Conservation (phyloP, 2,888 invertebrate species). For the Ctena decussata region DNA sequence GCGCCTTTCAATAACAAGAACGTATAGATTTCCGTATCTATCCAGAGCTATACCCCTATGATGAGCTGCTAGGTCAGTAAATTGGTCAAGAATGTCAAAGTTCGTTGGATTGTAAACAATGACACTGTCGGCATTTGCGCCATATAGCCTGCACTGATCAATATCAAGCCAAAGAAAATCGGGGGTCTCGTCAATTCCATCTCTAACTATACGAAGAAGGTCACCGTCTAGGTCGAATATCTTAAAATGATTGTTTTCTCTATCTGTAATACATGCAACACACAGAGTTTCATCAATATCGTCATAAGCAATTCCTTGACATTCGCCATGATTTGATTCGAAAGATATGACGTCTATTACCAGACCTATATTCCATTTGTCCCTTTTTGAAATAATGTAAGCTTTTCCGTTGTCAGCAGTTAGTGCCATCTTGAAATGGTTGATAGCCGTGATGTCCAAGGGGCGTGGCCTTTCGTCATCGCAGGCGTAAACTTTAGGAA, state of each 20-base stretch:
- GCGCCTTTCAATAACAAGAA: slow-evolving; percentile 50
- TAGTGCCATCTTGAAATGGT: slow-evolving; percentile 35
- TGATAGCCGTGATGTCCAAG: slow-evolving; percentile 43
- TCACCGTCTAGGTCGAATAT: slow-evolving; percentile 47
- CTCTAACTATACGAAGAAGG: slow-evolving; percentile 13
- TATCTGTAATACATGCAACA: slow-evolving; percentile 57
- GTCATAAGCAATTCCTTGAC: slow-evolving; percentile 57
- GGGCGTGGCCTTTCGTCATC: slow-evolving; percentile 54
- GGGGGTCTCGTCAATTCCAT: slow-evolving; percentile 48
- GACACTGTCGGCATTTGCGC: slow-evolving; percentile 58
- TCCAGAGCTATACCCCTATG: slow-evolving; percentile 51
- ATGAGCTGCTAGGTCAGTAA: slow-evolving; percentile 55
- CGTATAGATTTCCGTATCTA: slow-evolving; percentile 59
- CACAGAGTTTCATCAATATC: slow-evolving; percentile 35
- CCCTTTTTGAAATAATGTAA: slow-evolving; percentile 46
- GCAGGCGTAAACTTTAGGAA: slow-evolving; percentile 49
- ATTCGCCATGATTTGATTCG: slow-evolving; percentile 58
- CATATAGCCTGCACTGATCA: slow-evolving; percentile 44
- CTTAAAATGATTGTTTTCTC: slow-evolving; percentile 58
- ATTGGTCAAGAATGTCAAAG: slow-evolving; percentile 49
- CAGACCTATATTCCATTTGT: slow-evolving; percentile 43
- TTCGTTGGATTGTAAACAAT: slow-evolving; percentile 52
- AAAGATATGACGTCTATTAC: slow-evolving; percentile 51
- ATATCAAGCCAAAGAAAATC: slow-evolving; percentile 53
- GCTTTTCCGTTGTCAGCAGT: slow-evolving; percentile 54